These are phyloP conservation scores for Ispidina lecontei DNA, from an alignment of 2,797 vertebrate genomes.

Conservation along the genomic window DNA sequence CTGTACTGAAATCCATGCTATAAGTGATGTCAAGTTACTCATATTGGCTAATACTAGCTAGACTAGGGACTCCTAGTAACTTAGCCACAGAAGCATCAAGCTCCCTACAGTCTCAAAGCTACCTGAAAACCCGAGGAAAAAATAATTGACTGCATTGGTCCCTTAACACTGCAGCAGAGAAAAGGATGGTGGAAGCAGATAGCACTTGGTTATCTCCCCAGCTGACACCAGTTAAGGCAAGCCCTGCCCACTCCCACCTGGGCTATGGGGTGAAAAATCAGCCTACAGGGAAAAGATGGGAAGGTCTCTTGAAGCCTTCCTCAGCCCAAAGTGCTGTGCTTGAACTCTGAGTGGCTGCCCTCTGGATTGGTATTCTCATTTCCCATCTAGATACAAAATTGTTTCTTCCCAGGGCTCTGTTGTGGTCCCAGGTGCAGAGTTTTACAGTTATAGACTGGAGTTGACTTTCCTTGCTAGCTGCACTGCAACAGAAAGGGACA, in stretches of 20 bases:
- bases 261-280: not conserved
- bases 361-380: not conserved
- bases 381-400: not conserved
- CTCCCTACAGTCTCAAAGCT: not conserved
- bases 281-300: not conserved
- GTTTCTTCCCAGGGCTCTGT: not conserved
- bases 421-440: not conserved
- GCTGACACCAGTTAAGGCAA: not conserved
- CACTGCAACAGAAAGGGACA: not conserved
- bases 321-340: not conserved
- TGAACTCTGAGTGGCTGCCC: not conserved
- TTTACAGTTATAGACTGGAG: not conserved
- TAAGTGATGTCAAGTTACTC: not conserved
- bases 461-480: not conserved
- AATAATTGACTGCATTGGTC: not conserved
- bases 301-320: not conserved
- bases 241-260: not conserved
- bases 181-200: not conserved
- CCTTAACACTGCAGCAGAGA: not conserved
- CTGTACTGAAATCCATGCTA: not conserved
- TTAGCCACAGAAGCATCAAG: not conserved
- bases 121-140: not conserved
- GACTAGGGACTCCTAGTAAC: not conserved
- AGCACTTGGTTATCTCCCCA: not conserved
- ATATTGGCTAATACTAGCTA: not conserved